These are phyloP conservation scores for Mellilla xanthometata DNA, from an alignment of 2,888 invertebrate species.

Conservation along the genomic window DNA sequence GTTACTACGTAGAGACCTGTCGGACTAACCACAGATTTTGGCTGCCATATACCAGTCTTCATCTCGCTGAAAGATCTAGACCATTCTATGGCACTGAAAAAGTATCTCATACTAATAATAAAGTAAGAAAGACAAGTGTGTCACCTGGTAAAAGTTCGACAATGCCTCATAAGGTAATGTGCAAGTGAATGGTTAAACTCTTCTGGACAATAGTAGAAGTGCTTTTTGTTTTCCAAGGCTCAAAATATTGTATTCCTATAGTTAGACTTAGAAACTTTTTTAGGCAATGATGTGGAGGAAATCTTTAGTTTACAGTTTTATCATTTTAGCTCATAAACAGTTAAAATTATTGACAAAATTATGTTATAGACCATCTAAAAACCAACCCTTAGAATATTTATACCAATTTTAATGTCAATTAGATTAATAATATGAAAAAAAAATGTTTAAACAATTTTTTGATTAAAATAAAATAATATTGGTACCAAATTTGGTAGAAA, in stretches of 20 bases:
- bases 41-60: constrained; percentile 68
- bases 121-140: constrained; percentile 28
- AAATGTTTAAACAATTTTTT: no score
- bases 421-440: no score
- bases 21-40: constrained; percentile 56
- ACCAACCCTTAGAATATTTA: no score
- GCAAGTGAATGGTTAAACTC: constrained; percentile 6
- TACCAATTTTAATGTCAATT: no score
- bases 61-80: constrained; percentile 63
- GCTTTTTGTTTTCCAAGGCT: constrained; percentile 11
- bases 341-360: no score
- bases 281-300: no score
- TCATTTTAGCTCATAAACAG: no score
- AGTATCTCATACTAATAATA: constrained; percentile 43
- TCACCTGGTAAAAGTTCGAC: constrained; percentile 33
- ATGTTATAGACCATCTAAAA: no score
- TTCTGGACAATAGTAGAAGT: constrained; percentile 10
- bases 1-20: constrained; percentile 67
- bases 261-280: no score
- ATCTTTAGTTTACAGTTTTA: no score
- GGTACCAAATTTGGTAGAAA: no score
- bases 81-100: constrained; percentile 65
- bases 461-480: no score
- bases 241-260: not conserved
- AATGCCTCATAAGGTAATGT: constrained; percentile 54